These are phyloP conservation scores for Musca domestica DNA, from an alignment of 1,140 invertebrate genomes.

Conservation along the genomic window DNA sequence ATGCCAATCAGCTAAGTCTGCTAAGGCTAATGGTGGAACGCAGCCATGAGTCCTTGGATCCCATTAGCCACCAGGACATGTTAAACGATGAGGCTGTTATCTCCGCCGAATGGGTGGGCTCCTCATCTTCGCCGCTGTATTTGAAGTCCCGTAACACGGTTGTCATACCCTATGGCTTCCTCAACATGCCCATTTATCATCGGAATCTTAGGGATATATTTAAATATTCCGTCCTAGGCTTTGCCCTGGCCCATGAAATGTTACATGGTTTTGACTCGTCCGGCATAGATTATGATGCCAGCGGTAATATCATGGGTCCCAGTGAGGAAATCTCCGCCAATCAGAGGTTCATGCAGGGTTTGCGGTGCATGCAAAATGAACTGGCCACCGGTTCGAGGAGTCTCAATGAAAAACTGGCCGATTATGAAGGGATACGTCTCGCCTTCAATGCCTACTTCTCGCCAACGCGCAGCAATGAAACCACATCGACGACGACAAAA, in stretches of 20 bases:
- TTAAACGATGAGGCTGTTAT: slow-evolving; percentile 31
- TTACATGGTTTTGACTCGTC: slow-evolving; percentile 44
- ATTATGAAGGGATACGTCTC: slow-evolving; percentile 44
- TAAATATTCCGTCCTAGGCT: slow-evolving; percentile 45
- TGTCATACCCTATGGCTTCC: slow-evolving; percentile 40
- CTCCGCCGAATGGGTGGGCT: slow-evolving; percentile 34
- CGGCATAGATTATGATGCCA: slow-evolving; percentile 43
- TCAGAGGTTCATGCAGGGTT: slow-evolving; percentile 36
- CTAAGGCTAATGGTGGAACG: slow-evolving; percentile 37
- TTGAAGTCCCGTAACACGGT: slow-evolving; percentile 42
- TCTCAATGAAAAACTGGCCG: slow-evolving; percentile 45
- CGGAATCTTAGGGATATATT: slow-evolving; percentile 37
- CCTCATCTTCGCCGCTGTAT: slow-evolving; percentile 43
- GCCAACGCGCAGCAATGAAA: slow-evolving; percentile 1
- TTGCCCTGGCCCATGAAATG: slow-evolving; percentile 42
- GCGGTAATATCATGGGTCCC: slow-evolving; percentile 47
- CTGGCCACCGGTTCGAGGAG: slow-evolving; percentile 40
- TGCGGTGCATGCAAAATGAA: slow-evolving; percentile 46
- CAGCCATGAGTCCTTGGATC: slow-evolving; percentile 33
- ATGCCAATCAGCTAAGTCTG: slow-evolving; percentile 42
- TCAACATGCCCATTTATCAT: slow-evolving; percentile 45
- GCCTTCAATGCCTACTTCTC: slow-evolving; percentile 43
- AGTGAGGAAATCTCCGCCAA: slow-evolving; percentile 42
- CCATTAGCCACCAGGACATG: not conserved
- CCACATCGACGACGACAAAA: not conserved